Evolutionary conservation across 2,797 vertebrate species (phyloP).

Genomic region (Varecia variegata): DNA sequence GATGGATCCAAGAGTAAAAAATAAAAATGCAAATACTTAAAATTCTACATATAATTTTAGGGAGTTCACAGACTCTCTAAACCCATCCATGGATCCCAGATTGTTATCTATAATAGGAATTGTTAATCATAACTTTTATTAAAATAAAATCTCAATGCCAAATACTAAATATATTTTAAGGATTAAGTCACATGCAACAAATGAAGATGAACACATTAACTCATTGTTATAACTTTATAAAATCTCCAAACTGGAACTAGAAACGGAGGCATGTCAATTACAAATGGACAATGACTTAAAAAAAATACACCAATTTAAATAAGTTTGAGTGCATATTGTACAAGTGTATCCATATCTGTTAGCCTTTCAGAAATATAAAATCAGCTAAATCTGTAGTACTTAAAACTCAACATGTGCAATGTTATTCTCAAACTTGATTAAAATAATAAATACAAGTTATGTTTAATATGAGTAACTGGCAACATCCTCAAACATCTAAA

Average conservation of each 20-base stretch:
- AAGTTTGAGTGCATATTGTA: slow-evolving; percentile 80
- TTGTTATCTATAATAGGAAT: slow-evolving; percentile 47
- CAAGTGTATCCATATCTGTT: slow-evolving; percentile 67
- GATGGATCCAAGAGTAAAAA: slow-evolving; percentile 74
- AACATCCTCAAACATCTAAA: slow-evolving; percentile 82
- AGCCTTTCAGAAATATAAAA: slow-evolving; percentile 80
- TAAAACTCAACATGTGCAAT: slow-evolving; percentile 81
- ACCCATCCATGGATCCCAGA: slow-evolving; percentile 47
- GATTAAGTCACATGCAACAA: slow-evolving; percentile 77
- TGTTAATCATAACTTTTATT: slow-evolving; percentile 56
- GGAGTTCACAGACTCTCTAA: slow-evolving; percentile 41
- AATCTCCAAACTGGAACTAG: slow-evolving; percentile 81
- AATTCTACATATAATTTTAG: slow-evolving; percentile 66
- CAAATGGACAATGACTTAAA: slow-evolving; percentile 76
- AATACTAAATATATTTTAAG: slow-evolving; percentile 60
- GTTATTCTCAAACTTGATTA: slow-evolving; percentile 81
- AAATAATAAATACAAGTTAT: slow-evolving; percentile 85
- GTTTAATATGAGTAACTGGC: slow-evolving; percentile 79
- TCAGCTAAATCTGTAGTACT: slow-evolving; percentile 77
- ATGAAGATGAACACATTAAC: slow-evolving; percentile 81
- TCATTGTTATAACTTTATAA: slow-evolving; percentile 82
- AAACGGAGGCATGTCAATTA: slow-evolving; percentile 83
- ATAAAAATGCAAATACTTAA: slow-evolving; percentile 76
- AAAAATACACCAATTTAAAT: slow-evolving; percentile 76
- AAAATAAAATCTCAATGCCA: slow-evolving; percentile 71